phyloP scores from a whole-genome alignment of 2,888 invertebrate species.

The Gortyna flavago region DNA sequence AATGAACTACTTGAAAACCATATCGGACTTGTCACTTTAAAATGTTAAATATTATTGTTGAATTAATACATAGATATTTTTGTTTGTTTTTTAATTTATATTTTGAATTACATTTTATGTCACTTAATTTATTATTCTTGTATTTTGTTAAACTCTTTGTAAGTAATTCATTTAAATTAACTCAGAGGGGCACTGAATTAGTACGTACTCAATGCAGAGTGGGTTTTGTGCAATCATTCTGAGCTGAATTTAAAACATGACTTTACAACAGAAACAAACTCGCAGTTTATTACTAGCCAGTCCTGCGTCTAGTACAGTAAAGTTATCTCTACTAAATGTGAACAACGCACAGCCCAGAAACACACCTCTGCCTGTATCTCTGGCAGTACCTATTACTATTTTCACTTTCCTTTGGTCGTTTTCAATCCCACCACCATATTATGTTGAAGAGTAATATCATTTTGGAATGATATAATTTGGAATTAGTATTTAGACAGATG shows the following conservation, averaged over 20 bases:
- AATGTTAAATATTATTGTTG: too few species aligned
- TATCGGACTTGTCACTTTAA: background rate
- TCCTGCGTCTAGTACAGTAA: background rate
- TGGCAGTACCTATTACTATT: background rate
- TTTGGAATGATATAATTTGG: background rate
- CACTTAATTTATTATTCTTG: too few species aligned
- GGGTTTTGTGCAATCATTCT: background rate
- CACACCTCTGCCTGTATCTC: background rate
- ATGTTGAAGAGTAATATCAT: background rate
- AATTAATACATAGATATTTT: too few species aligned
- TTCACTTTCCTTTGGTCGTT: background rate
- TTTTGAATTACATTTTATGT: too few species aligned
- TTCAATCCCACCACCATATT: background rate
- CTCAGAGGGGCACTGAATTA: background rate
- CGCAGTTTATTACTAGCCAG: background rate
- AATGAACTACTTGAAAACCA: background rate
- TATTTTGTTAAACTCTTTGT: too few species aligned
- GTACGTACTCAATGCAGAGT: background rate
- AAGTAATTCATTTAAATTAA: background rate
- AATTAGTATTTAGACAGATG: background rate
- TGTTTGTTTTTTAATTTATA: too few species aligned
- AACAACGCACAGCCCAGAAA: background rate
- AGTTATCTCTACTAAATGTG: too few species aligned
- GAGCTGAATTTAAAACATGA: background rate
- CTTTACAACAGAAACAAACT: background rate